These are phyloP conservation scores for Stegastes partitus DNA, from an alignment of 2,113 vertebrate species.

Conservation along the genomic window DNA sequence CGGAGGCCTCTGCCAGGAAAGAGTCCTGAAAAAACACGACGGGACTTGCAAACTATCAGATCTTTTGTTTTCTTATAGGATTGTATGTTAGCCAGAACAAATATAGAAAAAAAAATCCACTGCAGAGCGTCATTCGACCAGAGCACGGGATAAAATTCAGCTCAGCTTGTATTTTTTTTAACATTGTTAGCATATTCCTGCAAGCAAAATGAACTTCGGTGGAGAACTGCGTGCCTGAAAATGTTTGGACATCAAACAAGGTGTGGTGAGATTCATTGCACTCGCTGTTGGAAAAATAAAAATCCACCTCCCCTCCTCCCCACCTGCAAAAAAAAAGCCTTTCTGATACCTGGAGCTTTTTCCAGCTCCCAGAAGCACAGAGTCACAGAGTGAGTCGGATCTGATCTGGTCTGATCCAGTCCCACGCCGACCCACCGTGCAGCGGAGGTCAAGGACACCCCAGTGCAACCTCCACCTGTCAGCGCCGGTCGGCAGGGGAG, in stretches of 20 bases:
- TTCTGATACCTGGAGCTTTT: constrained; percentile 51
- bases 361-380: constrained; percentile 17
- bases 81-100: not conserved
- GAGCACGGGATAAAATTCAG: not conserved
- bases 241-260: constrained; percentile 26
- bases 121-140: not conserved
- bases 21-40: constrained; percentile 30
- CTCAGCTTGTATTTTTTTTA: constrained; percentile 9
- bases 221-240: not conserved
- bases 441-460: constrained; percentile 71
- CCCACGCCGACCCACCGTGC: constrained; percentile 31
- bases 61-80: not conserved
- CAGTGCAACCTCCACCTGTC: constrained; percentile 69
- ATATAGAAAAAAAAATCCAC: not conserved
- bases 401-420: constrained; percentile 76
- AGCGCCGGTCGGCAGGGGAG: constrained; percentile 61
- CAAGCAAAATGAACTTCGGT: constrained; percentile 18
- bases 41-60: constrained; percentile 17
- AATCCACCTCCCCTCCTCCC: not conserved
- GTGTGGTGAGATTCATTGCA: constrained; percentile 29
- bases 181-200: not conserved
- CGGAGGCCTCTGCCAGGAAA: constrained; percentile 45
- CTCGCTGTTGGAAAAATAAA: constrained; percentile 28
- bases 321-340: too few species aligned
- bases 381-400: constrained; percentile 28